Evolutionary conservation across 1,140 invertebrate genomes (phyloP).

Genomic region (Diploscapter pachys): DNA sequence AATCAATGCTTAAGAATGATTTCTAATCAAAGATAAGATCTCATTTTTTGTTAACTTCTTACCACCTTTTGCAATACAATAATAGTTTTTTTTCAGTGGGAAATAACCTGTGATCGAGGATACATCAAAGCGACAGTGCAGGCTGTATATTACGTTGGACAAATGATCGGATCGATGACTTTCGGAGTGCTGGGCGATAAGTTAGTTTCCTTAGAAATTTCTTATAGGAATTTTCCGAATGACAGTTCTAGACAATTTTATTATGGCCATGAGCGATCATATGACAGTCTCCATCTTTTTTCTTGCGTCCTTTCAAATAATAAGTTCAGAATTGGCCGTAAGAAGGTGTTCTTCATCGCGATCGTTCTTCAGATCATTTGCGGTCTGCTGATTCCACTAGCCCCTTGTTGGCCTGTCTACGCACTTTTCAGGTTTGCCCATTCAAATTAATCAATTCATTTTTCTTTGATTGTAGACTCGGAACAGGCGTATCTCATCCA

Average conservation of each 20-base stretch:
- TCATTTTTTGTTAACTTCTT: neutral
- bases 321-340: conserved; percentile 53
- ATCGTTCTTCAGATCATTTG: conserved; percentile 53
- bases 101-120: conserved; percentile 50
- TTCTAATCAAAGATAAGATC: conserved; percentile 40
- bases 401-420: conserved; percentile 51
- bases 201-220: conserved; percentile 17
- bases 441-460: neutral
- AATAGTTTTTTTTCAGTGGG: conserved; percentile 59
- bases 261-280: conserved; percentile 4
- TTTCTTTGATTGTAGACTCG: conserved; percentile 23
- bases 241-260: too few species aligned
- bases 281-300: neutral
- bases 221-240: neutral
- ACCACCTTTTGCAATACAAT: too few species aligned
- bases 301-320: neutral
- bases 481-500: conserved; percentile 45
- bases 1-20: too few species aligned
- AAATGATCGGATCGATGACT: conserved; percentile 54
- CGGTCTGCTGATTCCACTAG: conserved; percentile 47
- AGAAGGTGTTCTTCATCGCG: conserved; percentile 57
- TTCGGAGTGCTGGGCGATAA: conserved; percentile 56
- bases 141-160: conserved; percentile 57
- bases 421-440: conserved; percentile 34
- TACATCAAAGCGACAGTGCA: conserved; percentile 53